A percentile compares a stretch with the other conserved stretches of the same genome.
Conservation (phyloP, 2,113 vertebrate genomes). For the Raphicerus campestris region DNA sequence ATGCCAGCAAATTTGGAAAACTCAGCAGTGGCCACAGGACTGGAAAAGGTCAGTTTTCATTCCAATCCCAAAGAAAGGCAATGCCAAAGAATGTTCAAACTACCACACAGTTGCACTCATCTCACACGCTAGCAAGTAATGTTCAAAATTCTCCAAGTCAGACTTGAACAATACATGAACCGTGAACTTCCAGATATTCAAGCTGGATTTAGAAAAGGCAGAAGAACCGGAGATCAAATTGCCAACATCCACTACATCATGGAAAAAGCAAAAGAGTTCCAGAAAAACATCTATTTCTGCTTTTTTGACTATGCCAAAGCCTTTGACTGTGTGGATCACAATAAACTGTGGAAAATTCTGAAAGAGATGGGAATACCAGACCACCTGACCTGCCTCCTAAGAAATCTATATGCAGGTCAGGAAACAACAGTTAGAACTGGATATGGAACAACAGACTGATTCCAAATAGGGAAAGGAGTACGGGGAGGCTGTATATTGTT, state of each 20-base stretch:
- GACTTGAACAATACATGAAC: not conserved
- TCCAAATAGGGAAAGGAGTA: not conserved
- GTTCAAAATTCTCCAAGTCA: not conserved
- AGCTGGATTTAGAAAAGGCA: not conserved
- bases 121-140: not conserved
- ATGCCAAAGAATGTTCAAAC: not conserved
- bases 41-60: not conserved
- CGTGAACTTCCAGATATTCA: not conserved
- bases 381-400: not conserved
- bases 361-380: not conserved
- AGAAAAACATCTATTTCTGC: not conserved
- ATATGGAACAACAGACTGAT: not conserved
- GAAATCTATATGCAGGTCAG: not conserved
- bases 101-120: not conserved
- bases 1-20: not conserved
- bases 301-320: not conserved
- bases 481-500: accelerated
- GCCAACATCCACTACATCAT: not conserved
- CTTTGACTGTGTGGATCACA: not conserved
- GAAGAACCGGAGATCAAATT: not conserved
- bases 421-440: not conserved
- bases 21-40: not conserved
- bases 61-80: not conserved
- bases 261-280: not conserved
- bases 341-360: not conserved